Evolutionary conservation across 2,888 invertebrate genomes (phyloP), one percentile per base, ranked within the genome.

Genomic region (Oegoconia quadripuncta): DNA sequence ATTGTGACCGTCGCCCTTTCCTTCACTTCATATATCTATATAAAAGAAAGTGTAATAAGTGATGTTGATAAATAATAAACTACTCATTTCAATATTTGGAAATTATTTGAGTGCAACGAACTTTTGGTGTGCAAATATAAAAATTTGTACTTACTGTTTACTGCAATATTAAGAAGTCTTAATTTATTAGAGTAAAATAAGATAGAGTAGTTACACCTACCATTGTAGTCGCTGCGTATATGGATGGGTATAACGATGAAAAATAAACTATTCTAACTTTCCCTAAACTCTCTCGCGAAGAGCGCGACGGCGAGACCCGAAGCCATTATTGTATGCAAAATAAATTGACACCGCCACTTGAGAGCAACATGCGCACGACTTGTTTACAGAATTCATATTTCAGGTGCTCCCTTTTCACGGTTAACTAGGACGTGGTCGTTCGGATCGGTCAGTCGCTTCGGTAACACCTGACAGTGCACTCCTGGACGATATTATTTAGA

Each of bases 381-480:
- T 86, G 74, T 86, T 86, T 75, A 66, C 79, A 57, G 67, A 71
- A 74, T 59, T 76, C 61, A 83, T 84, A 69, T 71, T 69, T 65
- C 66, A 70, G 62, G 52, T 45, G 65, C 58, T 74, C 71, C 73
- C 78, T 70, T 71, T 67, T 50, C 60, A 53, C 47, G 59, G 75
- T 77, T 79, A 84, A 76, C 79, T 69, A 65, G 72, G 66, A 57
- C 70, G 70, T 50, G 55, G 53, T 55, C 52, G 54, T 55, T 58
- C 55, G 53, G 49, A 59, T 52, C 59, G 44, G 62, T 57, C 83
- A 87, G 84, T 87, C 55, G 64, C 48, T 51, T 55, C 55, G 52
- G 38, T 51, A 65, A 49, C 70, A 48, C 59, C 60, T 53, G 46
- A 52, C 63, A 44, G 76, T 64, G 60, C 71, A 64, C 74, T 49